Percentiles rank a stretch among this genome's conserved stretches.
Conservation (phyloP, 2,113 vertebrate genomes). For the Muntiacus reevesi region DNA sequence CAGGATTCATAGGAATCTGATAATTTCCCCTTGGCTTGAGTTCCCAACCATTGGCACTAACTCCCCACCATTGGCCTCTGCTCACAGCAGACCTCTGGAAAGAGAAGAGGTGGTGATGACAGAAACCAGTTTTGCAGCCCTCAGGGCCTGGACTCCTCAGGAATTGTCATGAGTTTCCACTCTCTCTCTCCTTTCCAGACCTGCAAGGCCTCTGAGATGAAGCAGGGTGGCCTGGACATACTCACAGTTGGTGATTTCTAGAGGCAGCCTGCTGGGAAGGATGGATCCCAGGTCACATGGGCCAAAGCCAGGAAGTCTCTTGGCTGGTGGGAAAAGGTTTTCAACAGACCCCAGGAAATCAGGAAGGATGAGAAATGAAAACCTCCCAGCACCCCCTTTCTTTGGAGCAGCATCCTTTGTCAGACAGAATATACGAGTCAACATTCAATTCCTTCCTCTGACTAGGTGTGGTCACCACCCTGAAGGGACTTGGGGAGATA, state of each 20-base stretch:
- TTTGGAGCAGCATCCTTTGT: neutral
- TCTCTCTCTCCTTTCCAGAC: neutral
- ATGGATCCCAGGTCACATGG: neutral
- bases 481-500: neutral
- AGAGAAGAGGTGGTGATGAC: neutral
- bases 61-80: neutral
- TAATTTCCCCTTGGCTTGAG: neutral
- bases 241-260: neutral
- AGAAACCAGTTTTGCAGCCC: neutral
- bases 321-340: neutral
- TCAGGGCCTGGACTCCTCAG: neutral
- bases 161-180: neutral
- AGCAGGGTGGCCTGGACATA: neutral
- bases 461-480: neutral
- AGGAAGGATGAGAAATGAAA: neutral
- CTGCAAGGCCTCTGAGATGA: neutral
- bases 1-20: neutral
- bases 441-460: neutral
- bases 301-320: neutral
- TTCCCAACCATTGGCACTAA: neutral
- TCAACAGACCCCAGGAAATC: neutral
- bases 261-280: neutral
- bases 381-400: neutral
- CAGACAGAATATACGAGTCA: no score
- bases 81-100: neutral